Conservation (phyloP, 2,888 invertebrate species). For the Lasius platythorax region DNA sequence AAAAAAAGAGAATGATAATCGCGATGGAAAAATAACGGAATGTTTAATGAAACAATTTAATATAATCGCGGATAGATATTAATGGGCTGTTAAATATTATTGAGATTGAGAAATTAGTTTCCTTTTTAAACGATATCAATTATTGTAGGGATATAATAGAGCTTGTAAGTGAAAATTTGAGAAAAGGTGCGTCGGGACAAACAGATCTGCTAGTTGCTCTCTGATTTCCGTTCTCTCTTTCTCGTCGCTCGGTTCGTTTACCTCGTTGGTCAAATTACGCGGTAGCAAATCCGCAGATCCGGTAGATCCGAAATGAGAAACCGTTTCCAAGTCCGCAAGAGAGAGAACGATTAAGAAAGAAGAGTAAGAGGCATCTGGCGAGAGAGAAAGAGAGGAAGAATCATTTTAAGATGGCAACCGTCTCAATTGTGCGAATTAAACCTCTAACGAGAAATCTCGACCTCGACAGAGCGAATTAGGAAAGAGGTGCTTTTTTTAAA, state of each 20-base stretch:
- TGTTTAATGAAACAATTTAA: not conserved
- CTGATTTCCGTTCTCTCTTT: slow-evolving; percentile 41
- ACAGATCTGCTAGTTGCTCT: slow-evolving; percentile 22
- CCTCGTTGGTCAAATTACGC: slow-evolving; percentile 61
- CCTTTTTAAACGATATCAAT: not conserved
- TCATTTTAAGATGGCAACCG: slow-evolving; percentile 77
- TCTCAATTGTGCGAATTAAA: slow-evolving; percentile 77
- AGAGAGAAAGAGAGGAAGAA: slow-evolving; percentile 44
- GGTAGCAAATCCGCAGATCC: slow-evolving; percentile 47
- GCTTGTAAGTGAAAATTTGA: slow-evolving; percentile 17
- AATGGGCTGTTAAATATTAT: slow-evolving; percentile 8
- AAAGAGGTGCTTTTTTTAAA: slow-evolving; percentile 67
- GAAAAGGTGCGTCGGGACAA: slow-evolving; percentile 20
- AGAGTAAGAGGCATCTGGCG: slow-evolving; percentile 8
- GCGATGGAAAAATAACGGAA: not conserved
- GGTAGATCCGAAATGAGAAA: slow-evolving; percentile 68
- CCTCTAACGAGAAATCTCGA: slow-evolving; percentile 78
- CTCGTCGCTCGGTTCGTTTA: slow-evolving; percentile 55
- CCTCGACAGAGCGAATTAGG: slow-evolving; percentile 62
- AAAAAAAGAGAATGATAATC: not conserved
- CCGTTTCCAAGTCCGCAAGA: slow-evolving; percentile 56
- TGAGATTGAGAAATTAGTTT: not conserved
- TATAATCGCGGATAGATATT: not conserved
- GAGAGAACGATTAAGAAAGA: slow-evolving; percentile 3
- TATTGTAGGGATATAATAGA: not conserved